Base-by-base conservation (phyloP, 2,797 vertebrate genomes). In the Enteromius fasciolatus region DNA sequence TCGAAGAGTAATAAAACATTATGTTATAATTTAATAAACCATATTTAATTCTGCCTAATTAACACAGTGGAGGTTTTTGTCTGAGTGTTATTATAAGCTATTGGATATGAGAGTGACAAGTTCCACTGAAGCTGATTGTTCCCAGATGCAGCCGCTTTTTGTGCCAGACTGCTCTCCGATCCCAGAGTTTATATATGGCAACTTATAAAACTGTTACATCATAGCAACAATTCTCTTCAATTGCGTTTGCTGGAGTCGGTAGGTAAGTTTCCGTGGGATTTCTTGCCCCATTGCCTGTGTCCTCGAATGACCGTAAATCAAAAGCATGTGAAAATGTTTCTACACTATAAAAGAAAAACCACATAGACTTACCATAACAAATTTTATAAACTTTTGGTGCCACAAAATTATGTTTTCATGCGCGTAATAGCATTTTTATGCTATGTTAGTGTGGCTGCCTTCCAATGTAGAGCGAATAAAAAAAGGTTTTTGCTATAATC, bases 121-220 rank as follows among this genome's bases (percentile, higher is more conserved):
- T 87, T 88, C 87, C 85, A 83, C 85, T 79, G 80, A 25, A 84
- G 78, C 84, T 92, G 93, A 94, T 93, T 89, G 93, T 90, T 93
- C 90, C 93, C 93, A 94, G 94, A 92, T 92, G 70, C 76, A 79
- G 86, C 79, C 85, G 85, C 82, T 88, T 84, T 87, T 84, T 89
- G 89, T 87, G 87, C 86, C 90, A 87, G 91, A 90, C 89, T 90
- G 92, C 91, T 90, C 89, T 92, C 90, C 88, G 82, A 31, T 91
- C 87, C 76, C 90, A 86, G 87, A 89, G 89, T 90, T 90, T 90
- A 91, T 91, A 88, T 86, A 92, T 93, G 93, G 94, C 93, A 94
- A 94, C 92, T 93, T 90, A 93, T 92, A 92, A 89, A 88, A 91
- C 83, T 83, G 80, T 92, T 93, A 93, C 91, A 91, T 86, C 83